Percentiles rank a stretch among this genome's conserved stretches.
Evolutionary conservation across 2,888 invertebrate species (phyloP).

Genomic region (Plebejus argus): DNA sequence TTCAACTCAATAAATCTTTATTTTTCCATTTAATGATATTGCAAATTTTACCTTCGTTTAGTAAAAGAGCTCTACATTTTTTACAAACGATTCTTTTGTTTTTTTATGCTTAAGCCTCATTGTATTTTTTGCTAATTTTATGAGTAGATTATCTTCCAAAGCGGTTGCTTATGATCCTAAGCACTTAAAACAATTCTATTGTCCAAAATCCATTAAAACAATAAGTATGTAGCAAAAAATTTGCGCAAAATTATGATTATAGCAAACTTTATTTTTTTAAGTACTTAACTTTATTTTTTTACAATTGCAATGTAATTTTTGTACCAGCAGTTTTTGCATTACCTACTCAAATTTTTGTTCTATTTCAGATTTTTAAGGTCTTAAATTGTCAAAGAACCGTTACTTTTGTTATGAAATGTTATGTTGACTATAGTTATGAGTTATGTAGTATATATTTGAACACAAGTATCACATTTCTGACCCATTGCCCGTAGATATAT

Average conservation of each 20-base stretch:
- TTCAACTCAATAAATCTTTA: no score
- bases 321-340: not conserved
- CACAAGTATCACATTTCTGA: constrained; percentile 2
- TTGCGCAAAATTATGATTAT: not conserved
- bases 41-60: no score
- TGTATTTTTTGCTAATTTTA: not conserved
- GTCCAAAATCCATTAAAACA: not conserved
- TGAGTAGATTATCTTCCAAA: not conserved
- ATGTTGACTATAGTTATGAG: not conserved
- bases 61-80: not conserved
- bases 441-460: not conserved
- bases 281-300: not conserved
- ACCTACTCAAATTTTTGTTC: not conserved
- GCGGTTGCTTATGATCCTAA: not conserved
- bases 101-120: not conserved
- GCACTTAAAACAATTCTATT: not conserved
- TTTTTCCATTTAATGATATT: no score
- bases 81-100: not conserved
- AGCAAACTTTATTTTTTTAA: not conserved
- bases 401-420: not conserved
- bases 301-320: not conserved
- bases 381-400: not conserved
- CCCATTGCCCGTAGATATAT: not conserved
- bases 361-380: not conserved
- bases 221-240: not conserved